phyloP scores from a whole-genome alignment of 2,797 vertebrate genomes.

The Iguana delicatissima region DNA sequence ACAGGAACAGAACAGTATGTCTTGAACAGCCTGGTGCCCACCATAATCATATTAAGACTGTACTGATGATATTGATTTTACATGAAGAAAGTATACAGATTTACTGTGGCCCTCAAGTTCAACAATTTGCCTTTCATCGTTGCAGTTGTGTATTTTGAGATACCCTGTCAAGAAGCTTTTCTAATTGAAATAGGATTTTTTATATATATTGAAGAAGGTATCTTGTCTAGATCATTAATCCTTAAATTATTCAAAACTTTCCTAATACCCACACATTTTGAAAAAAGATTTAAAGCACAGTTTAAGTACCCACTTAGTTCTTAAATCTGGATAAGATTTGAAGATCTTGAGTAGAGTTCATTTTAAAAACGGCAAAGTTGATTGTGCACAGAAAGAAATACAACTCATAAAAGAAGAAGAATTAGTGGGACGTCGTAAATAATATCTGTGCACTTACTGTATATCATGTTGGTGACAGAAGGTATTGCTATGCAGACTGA shows the following conservation, averaged over 20 bases:
- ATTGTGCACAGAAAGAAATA: slow-evolving; percentile 54
- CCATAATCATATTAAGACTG: background rate
- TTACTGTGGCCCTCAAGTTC: background rate
- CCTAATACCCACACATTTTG: slow-evolving; percentile 40
- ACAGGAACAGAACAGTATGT: background rate
- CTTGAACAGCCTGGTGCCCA: background rate
- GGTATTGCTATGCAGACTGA: slow-evolving; percentile 68
- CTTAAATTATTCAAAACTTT: slow-evolving; percentile 47
- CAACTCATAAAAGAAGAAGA: slow-evolving; percentile 53
- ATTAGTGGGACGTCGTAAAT: slow-evolving; percentile 68
- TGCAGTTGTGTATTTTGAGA: background rate
- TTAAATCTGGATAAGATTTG: slow-evolving; percentile 24
- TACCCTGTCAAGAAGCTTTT: background rate
- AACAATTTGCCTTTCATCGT: background rate
- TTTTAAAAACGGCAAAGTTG: slow-evolving; percentile 57
- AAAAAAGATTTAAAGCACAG: slow-evolving; percentile 28
- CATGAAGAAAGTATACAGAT: background rate
- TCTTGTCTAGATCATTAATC: slow-evolving; percentile 3
- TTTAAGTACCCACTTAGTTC: slow-evolving; percentile 50
- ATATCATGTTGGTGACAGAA: slow-evolving; percentile 73
- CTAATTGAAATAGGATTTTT: background rate
- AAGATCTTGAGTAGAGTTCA: slow-evolving; percentile 42
- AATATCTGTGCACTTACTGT: slow-evolving; percentile 70
- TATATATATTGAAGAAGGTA: background rate
- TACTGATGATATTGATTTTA: background rate